Conservation (phyloP, 2,113 vertebrate genomes). For the Theropithecus gelada region DNA sequence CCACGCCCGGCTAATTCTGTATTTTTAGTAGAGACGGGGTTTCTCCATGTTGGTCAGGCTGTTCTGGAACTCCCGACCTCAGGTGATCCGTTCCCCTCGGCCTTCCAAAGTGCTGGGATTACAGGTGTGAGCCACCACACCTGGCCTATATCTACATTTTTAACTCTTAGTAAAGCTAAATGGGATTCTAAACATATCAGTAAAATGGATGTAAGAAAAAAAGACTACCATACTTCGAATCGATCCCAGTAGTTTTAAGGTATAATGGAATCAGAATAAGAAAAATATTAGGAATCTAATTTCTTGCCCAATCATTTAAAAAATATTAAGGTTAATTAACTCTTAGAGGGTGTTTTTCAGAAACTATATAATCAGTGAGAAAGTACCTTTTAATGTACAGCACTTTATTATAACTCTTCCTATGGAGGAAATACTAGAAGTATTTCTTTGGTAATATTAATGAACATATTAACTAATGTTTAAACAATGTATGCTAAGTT, state of each 20-base stretch:
- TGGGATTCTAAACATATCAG: not conserved
- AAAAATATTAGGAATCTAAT: not conserved
- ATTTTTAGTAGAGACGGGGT: too few species aligned
- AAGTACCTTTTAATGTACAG: not conserved
- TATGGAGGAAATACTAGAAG: constrained; percentile 4
- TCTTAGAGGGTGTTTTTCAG: not conserved
- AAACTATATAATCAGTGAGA: not conserved
- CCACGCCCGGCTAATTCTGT: too few species aligned
- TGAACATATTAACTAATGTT: not conserved
- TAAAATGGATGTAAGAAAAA: not conserved
- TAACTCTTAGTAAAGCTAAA: not conserved
- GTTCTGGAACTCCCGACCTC: too few species aligned
- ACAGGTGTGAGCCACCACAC: too few species aligned
- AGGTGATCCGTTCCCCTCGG: too few species aligned
- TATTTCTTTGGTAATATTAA: not conserved
- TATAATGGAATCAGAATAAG: not conserved
- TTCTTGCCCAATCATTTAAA: constrained; percentile 19
- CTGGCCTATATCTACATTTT: not conserved
- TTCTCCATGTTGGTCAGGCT: too few species aligned
- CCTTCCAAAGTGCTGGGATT: too few species aligned
- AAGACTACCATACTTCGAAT: not conserved
- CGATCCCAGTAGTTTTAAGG: not conserved
- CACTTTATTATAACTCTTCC: not conserved
- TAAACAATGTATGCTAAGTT: not conserved
- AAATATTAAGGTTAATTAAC: constrained; percentile 43